Evolutionary conservation across 2,113 vertebrate genomes (phyloP), one percentile per base, ranked within the genome.

Genomic region (Mesoclemmys tuberculata): DNA sequence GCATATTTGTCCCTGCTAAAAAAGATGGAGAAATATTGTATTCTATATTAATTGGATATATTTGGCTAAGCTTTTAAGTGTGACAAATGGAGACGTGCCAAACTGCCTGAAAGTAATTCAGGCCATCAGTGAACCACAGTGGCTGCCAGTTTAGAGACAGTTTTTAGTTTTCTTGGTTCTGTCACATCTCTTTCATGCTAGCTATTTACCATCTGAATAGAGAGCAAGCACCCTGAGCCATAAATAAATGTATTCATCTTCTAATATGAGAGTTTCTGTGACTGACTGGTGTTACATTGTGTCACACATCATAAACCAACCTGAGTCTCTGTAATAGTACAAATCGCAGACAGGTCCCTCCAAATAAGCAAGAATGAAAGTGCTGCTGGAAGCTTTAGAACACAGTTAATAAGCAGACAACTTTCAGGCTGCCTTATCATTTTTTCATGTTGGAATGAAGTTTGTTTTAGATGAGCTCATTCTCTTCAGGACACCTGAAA

Each of bases 1-100:
- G 58, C 81, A 90, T 77, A 93, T 97, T 88, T 93, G 12, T 93
- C 96, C 75, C 38, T 85, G 81, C 75, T 96, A 95, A 3, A 52
- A 97, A 77, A 92, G 82, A 96, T 46, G 27, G 68, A 90, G 91
- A 97, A 94, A 85, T 90, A 71, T n/a, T 82, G 29, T 89, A 48
- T 80, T 96, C 89, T 83, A n/a, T 95, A 97, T 98, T 98, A 98
- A 98, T 96, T 94, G 92, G 94, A 86, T 95, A 96, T 92, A 90
- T 92, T 97, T 98, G 97, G 96, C 96, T 97, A 35, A 89, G 90
- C 81, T 79, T 92, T 83, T 96, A 97, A 97, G 90, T 96, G 95
- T 98, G 96, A 98, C 96, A 98, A 96, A 98, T 93, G 96, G 96
- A 98, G 97, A 97, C 94, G 95, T 98, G 97, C 96, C 98, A 97